Percentiles rank a stretch among this genome's conserved stretches.
phyloP scores from a whole-genome alignment of 2,888 invertebrate genomes.

The Cephus pulcher region DNA sequence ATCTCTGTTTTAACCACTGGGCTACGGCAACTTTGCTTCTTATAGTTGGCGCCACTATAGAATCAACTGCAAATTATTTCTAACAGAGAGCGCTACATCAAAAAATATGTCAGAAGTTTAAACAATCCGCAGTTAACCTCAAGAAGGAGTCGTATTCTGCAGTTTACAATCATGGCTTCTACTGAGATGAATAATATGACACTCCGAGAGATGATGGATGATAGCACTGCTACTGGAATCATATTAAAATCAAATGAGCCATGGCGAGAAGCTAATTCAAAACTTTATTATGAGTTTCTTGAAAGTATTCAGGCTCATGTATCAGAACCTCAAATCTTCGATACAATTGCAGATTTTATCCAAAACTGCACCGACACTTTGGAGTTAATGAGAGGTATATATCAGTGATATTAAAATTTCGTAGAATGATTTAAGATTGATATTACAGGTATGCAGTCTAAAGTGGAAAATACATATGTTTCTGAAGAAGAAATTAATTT shows the following conservation, averaged over 20 bases:
- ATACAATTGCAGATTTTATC: constrained; percentile 74
- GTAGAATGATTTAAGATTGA: constrained; percentile 9
- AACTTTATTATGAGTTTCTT: constrained; percentile 58
- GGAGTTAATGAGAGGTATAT: constrained; percentile 63
- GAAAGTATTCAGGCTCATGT: constrained; percentile 56
- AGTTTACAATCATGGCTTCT: constrained; percentile 31
- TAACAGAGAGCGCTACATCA: too few relatives aligned
- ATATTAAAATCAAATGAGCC: constrained; percentile 57
- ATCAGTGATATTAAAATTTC: not conserved
- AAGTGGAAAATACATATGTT: constrained; percentile 52
- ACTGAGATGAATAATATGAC: constrained; percentile 49
- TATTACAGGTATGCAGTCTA: constrained; percentile 57
- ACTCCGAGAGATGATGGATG: constrained; percentile 60
- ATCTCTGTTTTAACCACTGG: too few relatives aligned
- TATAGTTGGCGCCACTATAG: too few relatives aligned
- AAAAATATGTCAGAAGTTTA: too few relatives aligned
- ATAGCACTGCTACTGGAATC: constrained; percentile 39
- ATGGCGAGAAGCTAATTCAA: constrained; percentile 53
- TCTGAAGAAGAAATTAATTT: constrained; percentile 65
- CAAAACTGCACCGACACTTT: constrained; percentile 75
- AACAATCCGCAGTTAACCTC: too few relatives aligned
- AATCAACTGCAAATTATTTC: too few relatives aligned
- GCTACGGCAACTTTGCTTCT: too few relatives aligned
- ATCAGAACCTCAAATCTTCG: constrained; percentile 69
- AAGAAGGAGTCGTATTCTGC: too few relatives aligned